Percentiles rank a stretch among this genome's conserved stretches.
These are phyloP conservation scores for Pagetopsis macropterus DNA, from an alignment of 2,797 vertebrate genomes.

Conservation along the genomic window DNA sequence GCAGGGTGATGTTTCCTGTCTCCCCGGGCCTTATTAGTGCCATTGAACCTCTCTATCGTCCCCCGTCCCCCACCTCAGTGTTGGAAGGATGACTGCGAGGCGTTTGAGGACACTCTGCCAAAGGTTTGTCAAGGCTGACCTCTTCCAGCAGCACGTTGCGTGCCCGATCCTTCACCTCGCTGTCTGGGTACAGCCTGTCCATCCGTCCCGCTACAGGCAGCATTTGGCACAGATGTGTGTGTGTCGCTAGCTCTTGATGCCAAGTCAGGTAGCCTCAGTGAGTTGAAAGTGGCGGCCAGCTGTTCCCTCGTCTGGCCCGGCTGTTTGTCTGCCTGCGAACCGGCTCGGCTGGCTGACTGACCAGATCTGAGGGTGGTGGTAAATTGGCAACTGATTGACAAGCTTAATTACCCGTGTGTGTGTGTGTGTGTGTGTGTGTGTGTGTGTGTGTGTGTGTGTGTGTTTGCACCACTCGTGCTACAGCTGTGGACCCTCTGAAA, in stretches of 20 bases:
- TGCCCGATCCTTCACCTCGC: slow-evolving; percentile 20
- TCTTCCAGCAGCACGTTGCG: slow-evolving; percentile 29
- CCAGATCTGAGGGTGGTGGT: slow-evolving; percentile 45
- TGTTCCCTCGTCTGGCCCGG: slow-evolving; percentile 64
- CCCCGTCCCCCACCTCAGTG: slow-evolving; percentile 22
- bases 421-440: not conserved
- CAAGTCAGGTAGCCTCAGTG: slow-evolving; percentile 64
- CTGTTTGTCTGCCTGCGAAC: slow-evolving; percentile 38
- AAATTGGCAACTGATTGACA: slow-evolving; percentile 67
- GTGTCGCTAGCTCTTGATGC: slow-evolving; percentile 46
- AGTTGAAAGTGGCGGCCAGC: slow-evolving; percentile 69
- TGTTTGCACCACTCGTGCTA: slow-evolving; percentile 36
- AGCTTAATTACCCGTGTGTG: slow-evolving; percentile 53
- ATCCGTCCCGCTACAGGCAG: slow-evolving; percentile 50
- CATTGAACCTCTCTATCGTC: slow-evolving; percentile 51
- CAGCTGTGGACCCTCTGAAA: slow-evolving; percentile 51
- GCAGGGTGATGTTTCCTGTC: slow-evolving; percentile 62
- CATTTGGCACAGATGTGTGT: slow-evolving; percentile 51
- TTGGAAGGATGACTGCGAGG: slow-evolving; percentile 40
- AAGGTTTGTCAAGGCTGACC: slow-evolving; percentile 60
- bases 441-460: not conserved
- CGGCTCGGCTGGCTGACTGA: slow-evolving; percentile 35
- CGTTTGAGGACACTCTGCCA: slow-evolving; percentile 56
- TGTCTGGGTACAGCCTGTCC: slow-evolving; percentile 41
- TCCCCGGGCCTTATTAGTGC: slow-evolving; percentile 59